phyloP scores from a whole-genome alignment of 2,888 invertebrate genomes.

The Campoplex capitator region DNA sequence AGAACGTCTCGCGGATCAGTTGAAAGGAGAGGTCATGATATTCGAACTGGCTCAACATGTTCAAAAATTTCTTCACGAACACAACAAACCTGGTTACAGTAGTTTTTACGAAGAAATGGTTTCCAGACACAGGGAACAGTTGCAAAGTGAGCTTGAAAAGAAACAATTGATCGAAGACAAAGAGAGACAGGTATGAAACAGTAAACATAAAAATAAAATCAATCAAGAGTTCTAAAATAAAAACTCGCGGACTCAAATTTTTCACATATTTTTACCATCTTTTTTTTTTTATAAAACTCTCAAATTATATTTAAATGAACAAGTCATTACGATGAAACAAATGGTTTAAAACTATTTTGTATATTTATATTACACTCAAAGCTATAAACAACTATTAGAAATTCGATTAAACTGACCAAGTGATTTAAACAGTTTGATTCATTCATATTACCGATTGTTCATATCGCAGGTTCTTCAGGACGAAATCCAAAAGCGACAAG shows the following conservation, averaged over 20 bases:
- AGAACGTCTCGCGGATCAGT: constrained; percentile 86
- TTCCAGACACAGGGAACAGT: constrained; percentile 88
- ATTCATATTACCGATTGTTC: constrained; percentile 25
- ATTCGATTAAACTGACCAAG: too few species aligned
- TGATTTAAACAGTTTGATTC: too few species aligned
- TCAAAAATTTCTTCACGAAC: constrained; percentile 91
- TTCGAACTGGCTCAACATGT: constrained; percentile 92
- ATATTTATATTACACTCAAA: background rate
- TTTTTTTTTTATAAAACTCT: background rate
- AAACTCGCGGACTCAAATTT: too few species aligned
- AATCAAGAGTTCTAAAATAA: background rate
- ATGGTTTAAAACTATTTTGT: background rate
- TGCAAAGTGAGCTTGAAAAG: constrained; percentile 87
- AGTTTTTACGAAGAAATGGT: constrained; percentile 98
- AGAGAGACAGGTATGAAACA: constrained; percentile 78
- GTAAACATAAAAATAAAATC: constrained; percentile 7
- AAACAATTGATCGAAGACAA: constrained; percentile 89
- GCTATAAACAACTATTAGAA: too few species aligned
- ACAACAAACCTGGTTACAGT: constrained; percentile 92
- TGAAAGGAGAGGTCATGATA: constrained; percentile 94
- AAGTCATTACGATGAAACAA: background rate
- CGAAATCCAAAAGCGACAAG: constrained; percentile 92
- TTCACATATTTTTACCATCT: background rate
- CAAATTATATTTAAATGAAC: background rate
- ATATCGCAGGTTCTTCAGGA: constrained; percentile 88